These are phyloP conservation scores for Frieseomelitta varia DNA, from an alignment of 1,140 invertebrate genomes.

Conservation along the genomic window DNA sequence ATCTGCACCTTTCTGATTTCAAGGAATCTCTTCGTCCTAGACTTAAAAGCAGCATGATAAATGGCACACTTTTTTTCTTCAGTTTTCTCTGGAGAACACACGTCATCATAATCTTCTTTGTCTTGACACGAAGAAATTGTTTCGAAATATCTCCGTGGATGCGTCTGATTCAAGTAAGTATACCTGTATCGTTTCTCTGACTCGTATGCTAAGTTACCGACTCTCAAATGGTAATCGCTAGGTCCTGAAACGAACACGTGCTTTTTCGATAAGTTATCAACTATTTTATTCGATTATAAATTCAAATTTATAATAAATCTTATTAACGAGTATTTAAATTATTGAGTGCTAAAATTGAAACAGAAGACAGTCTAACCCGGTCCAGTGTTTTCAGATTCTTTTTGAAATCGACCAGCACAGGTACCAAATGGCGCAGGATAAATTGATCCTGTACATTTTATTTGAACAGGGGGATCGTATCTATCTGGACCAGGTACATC, in stretches of 20 bases:
- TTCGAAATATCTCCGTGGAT: not conserved
- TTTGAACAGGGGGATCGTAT: constrained; percentile 29
- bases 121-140: not conserved
- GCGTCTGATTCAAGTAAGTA: not conserved
- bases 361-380: constrained; percentile 45
- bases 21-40: constrained; percentile 53
- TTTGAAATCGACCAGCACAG: constrained; percentile 37
- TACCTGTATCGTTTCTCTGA: constrained; percentile 44
- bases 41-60: constrained; percentile 65
- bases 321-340: not conserved
- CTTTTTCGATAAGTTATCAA: not conserved
- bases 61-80: constrained; percentile 11
- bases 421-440: constrained; percentile 51
- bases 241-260: constrained; percentile 43
- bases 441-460: constrained; percentile 40
- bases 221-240: constrained; percentile 45
- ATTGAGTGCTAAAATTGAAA: not conserved
- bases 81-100: not conserved
- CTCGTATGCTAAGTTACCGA: constrained; percentile 58
- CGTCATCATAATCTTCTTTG: not conserved
- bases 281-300: not conserved
- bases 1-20: constrained; percentile 20
- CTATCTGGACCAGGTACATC: constrained; percentile 56
- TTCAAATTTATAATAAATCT: not conserved
- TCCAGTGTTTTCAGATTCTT: not conserved